A percentile compares a stretch with the other conserved stretches of the same genome.
phyloP scores from a whole-genome alignment of 64 coral and sea anemone genomes.

The Acropora tenuis region DNA sequence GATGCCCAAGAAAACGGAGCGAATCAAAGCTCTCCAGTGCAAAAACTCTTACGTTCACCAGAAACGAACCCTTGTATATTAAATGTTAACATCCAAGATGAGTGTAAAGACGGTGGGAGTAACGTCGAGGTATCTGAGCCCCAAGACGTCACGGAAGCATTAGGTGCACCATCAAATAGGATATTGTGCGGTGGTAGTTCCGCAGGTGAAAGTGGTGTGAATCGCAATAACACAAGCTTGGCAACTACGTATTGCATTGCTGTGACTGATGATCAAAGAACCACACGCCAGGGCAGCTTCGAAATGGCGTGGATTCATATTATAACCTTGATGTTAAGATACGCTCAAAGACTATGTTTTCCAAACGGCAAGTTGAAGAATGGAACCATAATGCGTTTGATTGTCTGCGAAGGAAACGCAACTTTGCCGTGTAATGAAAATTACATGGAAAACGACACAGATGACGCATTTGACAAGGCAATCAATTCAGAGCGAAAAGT shows the following conservation, averaged over 20 bases:
- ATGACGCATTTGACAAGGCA: too few species aligned
- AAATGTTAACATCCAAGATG: too few species aligned
- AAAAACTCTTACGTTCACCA: too few species aligned
- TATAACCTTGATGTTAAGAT: not conserved
- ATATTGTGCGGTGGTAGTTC: not conserved
- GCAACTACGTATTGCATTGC: not conserved
- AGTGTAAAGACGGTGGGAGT: too few species aligned
- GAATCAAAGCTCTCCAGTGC: too few species aligned
- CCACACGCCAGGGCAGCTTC: not conserved
- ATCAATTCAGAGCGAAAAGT: not conserved
- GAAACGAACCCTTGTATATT: too few species aligned
- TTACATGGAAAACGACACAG: too few species aligned
- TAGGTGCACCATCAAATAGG: too few species aligned
- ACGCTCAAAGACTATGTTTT: not conserved
- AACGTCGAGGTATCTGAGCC: too few species aligned
- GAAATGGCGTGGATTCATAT: not conserved
- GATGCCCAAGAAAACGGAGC: not conserved
- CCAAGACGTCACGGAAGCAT: too few species aligned
- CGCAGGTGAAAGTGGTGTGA: not conserved
- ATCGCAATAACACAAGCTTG: not conserved
- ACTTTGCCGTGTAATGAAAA: too few species aligned
- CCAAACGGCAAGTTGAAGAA: not conserved
- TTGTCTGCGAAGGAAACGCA: not conserved
- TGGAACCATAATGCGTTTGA: too few species aligned
- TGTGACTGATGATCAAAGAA: not conserved